phyloP scores from a whole-genome alignment of 2,888 invertebrate species.

The Monoplex corrugatus region DNA sequence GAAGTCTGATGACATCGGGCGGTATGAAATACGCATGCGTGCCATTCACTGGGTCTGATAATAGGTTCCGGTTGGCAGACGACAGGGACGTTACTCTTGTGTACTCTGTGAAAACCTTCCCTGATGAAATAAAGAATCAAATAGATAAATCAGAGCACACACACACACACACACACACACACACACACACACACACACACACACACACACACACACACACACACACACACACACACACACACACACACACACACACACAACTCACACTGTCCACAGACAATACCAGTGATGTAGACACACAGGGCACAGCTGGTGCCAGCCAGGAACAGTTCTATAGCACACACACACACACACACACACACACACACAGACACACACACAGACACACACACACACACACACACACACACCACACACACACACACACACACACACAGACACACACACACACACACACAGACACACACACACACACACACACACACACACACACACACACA shows the following conservation, averaged over 20 bases:
- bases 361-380: not conserved
- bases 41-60: not conserved
- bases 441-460: not conserved
- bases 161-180: too few relatives aligned
- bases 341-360: constrained; percentile 3
- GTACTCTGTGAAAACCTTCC: not conserved
- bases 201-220: too few relatives aligned
- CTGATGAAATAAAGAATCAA: too few relatives aligned
- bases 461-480: constrained; percentile 22
- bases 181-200: too few relatives aligned
- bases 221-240: too few relatives aligned
- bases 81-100: not conserved
- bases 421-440: not conserved
- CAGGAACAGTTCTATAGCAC: not conserved
- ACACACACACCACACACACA: not conserved
- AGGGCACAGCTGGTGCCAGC: too few relatives aligned
- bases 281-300: too few relatives aligned
- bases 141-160: not conserved
- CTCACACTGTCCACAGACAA: too few relatives aligned
- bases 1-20: not conserved
- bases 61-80: not conserved
- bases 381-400: not conserved
- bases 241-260: not conserved
- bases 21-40: not conserved
- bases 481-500: not conserved